These are phyloP conservation scores for Spea bombifrons DNA, from an alignment of 2,113 vertebrate species.

Conservation along the genomic window DNA sequence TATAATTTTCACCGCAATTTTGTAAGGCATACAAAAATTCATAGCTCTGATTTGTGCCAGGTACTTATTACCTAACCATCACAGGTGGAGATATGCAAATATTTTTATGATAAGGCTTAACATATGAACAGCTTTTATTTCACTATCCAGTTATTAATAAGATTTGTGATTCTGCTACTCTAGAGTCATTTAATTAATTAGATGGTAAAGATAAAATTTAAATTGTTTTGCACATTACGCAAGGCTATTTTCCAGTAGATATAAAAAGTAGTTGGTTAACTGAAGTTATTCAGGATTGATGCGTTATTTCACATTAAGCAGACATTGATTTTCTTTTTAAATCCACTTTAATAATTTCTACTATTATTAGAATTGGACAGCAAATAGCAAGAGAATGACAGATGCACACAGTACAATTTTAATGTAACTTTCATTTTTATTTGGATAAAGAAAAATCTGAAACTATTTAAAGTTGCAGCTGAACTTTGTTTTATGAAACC, in stretches of 20 bases:
- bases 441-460: not conserved
- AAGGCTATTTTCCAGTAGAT: slow-evolving; percentile 63
- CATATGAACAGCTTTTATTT: slow-evolving; percentile 75
- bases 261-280: slow-evolving; percentile 61
- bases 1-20: slow-evolving; percentile 86
- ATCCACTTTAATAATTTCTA: not conserved
- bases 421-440: not conserved
- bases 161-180: slow-evolving; percentile 79
- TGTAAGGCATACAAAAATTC: slow-evolving; percentile 78
- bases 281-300: slow-evolving; percentile 58
- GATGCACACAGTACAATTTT: not conserved
- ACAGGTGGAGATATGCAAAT: slow-evolving; percentile 87
- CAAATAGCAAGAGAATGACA: not conserved
- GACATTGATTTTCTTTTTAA: slow-evolving; percentile 6
- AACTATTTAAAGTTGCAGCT: too few species aligned
- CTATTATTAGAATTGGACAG: slow-evolving; percentile 12
- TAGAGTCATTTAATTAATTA: slow-evolving; percentile 81
- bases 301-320: slow-evolving; percentile 4
- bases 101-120: slow-evolving; percentile 72
- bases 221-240: slow-evolving; percentile 72
- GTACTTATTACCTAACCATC: slow-evolving; percentile 83
- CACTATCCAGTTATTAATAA: slow-evolving; percentile 79
- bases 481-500: too few species aligned
- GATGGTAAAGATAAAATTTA: slow-evolving; percentile 80
- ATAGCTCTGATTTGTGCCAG: slow-evolving; percentile 84